These are phyloP conservation scores for Calcarius lapponicus DNA, from an alignment of 2,797 vertebrate species.

Conservation along the genomic window DNA sequence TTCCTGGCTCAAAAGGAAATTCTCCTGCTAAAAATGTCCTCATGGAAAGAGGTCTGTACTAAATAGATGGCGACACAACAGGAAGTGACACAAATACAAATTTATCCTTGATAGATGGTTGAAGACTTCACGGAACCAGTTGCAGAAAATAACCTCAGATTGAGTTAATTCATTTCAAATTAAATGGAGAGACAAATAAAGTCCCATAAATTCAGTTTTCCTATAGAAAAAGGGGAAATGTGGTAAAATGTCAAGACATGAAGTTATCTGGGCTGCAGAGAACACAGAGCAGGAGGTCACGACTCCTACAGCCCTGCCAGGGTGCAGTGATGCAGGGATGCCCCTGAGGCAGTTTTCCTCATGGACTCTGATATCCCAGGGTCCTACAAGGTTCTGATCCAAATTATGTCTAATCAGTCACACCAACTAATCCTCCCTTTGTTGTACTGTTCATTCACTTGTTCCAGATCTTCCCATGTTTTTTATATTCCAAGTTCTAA, in stretches of 20 bases:
- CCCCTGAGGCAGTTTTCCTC: background rate
- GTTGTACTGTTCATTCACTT: background rate
- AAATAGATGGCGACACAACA: background rate
- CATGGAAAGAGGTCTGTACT: background rate
- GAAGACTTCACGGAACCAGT: background rate
- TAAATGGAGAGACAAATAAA: background rate
- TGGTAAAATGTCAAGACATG: background rate
- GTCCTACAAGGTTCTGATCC: rapidly evolving
- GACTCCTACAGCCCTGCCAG: background rate
- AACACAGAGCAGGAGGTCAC: background rate
- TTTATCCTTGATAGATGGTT: background rate
- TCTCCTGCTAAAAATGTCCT: background rate
- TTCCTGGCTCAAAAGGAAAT: background rate
- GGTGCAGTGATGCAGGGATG: rapidly evolving
- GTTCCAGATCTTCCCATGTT: background rate
- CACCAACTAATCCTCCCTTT: background rate
- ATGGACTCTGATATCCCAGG: background rate
- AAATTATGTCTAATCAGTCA: background rate
- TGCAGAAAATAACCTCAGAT: background rate
- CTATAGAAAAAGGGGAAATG: background rate
- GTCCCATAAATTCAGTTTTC: background rate
- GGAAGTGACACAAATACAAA: background rate
- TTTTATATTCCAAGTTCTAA: background rate
- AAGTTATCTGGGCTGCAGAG: background rate
- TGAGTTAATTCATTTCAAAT: background rate